A percentile compares a stretch with the other conserved stretches of the same genome.
Evolutionary conservation across 2,888 invertebrate species (phyloP).

Genomic region (Encarsia formosa): DNA sequence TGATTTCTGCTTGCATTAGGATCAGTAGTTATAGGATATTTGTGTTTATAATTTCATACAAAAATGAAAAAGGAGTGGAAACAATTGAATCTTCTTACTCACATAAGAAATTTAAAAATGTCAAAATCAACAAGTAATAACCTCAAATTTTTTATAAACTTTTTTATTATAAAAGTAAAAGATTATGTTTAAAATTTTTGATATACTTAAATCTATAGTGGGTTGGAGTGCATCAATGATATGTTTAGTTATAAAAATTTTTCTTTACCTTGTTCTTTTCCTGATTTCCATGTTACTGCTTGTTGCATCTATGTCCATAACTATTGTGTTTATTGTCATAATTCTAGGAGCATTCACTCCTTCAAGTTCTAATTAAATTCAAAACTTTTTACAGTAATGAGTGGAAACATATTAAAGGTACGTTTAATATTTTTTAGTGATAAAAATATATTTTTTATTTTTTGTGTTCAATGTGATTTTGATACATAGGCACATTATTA

Average conservation of each 20-base stretch:
- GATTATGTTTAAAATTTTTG: slow-evolving; percentile 13
- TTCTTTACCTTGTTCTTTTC: slow-evolving; percentile 12
- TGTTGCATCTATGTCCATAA: slow-evolving; percentile 7
- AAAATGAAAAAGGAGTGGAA: too few relatives aligned
- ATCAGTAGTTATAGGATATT: too few relatives aligned
- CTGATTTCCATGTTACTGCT: slow-evolving; percentile 13
- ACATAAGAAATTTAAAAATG: neutral
- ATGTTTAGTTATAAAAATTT: neutral
- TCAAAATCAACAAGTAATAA: slow-evolving; percentile 23
- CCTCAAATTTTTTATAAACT: slow-evolving; percentile 15
- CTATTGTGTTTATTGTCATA: slow-evolving; percentile 6
- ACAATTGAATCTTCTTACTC: too few relatives aligned
- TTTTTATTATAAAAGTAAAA: neutral
- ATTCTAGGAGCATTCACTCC: slow-evolving; percentile 5
- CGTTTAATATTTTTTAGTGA: neutral
- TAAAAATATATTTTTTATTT: neutral
- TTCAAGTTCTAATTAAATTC: neutral
- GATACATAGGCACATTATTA: neutral
- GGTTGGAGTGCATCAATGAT: slow-evolving; percentile 13
- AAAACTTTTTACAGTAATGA: neutral
- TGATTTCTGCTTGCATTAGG: too few relatives aligned
- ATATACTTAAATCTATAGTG: slow-evolving; percentile 5
- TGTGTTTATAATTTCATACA: too few relatives aligned
- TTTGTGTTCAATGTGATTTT: neutral
- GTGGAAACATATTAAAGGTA: neutral